Evolutionary conservation across 2,113 vertebrate genomes (phyloP), one percentile per base, ranked within the genome.

Genomic region (Ictalurus furcatus): DNA sequence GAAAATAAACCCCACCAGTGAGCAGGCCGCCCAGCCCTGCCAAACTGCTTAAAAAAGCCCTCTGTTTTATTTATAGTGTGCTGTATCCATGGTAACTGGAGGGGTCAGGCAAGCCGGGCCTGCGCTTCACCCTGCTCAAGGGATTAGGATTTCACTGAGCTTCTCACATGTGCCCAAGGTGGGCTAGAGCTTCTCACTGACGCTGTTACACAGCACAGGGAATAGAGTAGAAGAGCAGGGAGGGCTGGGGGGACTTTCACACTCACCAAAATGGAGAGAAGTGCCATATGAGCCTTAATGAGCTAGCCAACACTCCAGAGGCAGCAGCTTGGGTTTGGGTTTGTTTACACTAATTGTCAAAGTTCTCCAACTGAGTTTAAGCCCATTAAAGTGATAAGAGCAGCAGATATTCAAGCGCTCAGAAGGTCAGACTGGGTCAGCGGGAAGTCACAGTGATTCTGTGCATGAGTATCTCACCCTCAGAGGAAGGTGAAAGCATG

Each of bases 41-140:
- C 95, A 98, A 98, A 98, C 97, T 97, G 97, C 97, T 96, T 92
- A 87, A 92, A 93, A 93, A 93, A 92, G 92, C 93, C 93, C 97
- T 97, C 96, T 97, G 97, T 97, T 98, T 98, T 98, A 98, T 99
- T 99, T 99, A 98, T 99, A 99, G 98, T 98, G 97, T 96, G 94
- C 95, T 97, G 98, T 98, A 98, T 97, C 98, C 97, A 98, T 99
- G 97, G 97, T 96, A 98, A 98, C 98, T 97, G 73, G 96, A 98
- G 98, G 98, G 98, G 98, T 99, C 98, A 98, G 98, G 97, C 97
- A 98, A 98, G 97, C 97, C 98, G 96, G 97, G 97, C 97, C 97
- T 95, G 96, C 94, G 95, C 96, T 97, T 98, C 97, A 98, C 98
- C 98, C 97, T 96, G 96, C 97, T 97, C 97, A 95, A 96, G 95